A percentile compares a stretch with the other conserved stretches of the same genome.
Conservation (phyloP, 2,113 vertebrate genomes). For the Mixornis gularis region DNA sequence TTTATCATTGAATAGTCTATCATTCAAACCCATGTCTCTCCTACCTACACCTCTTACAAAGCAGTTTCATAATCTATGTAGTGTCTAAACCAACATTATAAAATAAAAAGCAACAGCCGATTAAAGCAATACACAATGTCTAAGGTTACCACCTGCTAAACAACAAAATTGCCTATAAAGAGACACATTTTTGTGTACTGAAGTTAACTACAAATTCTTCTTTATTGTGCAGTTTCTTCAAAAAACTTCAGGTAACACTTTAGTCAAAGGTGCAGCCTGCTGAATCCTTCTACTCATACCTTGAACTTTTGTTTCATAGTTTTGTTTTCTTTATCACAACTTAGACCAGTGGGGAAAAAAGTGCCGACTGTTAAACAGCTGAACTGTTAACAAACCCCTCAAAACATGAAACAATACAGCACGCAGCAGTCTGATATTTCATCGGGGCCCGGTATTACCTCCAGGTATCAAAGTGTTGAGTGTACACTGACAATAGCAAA, state of each 20-base stretch:
- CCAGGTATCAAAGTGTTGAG: accelerated
- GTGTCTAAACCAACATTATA: not conserved
- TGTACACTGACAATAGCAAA: not conserved
- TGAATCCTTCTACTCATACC: not conserved
- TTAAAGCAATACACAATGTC: not conserved
- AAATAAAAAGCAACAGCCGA: not conserved
- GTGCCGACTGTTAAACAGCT: not conserved
- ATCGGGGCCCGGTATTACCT: too few species aligned
- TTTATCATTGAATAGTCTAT: not conserved
- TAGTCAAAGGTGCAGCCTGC: not conserved
- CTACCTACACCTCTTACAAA: not conserved
- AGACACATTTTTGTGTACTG: not conserved
- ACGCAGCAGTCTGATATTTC: not conserved
- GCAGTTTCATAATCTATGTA: not conserved
- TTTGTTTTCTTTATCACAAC: not conserved
- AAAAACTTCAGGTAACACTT: not conserved
- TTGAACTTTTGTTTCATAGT: not conserved
- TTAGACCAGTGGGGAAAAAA: not conserved
- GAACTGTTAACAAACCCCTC: not conserved
- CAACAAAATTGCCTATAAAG: not conserved
- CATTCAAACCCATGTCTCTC: not conserved
- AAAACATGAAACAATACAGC: not conserved
- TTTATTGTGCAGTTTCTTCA: not conserved
- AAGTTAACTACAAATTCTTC: not conserved
- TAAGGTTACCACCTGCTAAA: not conserved